phyloP scores from a whole-genome alignment of 1,140 invertebrate genomes.

The Eciton burchellii region DNA sequence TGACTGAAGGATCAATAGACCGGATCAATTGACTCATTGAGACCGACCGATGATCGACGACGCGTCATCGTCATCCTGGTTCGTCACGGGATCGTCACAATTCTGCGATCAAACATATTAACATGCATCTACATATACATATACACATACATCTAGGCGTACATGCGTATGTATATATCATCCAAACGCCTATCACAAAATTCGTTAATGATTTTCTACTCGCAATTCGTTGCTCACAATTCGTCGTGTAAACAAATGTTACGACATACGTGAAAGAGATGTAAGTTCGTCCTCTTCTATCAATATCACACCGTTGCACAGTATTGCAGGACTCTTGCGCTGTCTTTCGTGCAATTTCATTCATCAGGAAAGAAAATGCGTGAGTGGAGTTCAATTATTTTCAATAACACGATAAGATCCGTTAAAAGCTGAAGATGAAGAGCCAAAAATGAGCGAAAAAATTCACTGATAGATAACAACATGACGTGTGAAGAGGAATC shows the following conservation, averaged over 20 bases:
- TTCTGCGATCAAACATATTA: constrained; percentile 26
- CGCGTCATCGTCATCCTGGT: constrained; percentile 1
- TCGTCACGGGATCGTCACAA: constrained; percentile 20
- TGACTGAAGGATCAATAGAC: constrained; percentile 63
- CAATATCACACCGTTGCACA: neutral
- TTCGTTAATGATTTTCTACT: constrained; percentile 48
- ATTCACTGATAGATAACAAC: neutral
- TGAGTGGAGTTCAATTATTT: constrained; percentile 2
- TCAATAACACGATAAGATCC: neutral
- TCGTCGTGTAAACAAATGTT: constrained; percentile 16
- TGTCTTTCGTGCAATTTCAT: constrained; percentile 1
- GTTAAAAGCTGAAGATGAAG: neutral
- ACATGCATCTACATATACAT: neutral
- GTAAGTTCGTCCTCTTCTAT: constrained; percentile 43
- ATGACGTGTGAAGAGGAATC: constrained; percentile 1
- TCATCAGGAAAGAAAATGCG: neutral
- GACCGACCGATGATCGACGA: constrained; percentile 58
- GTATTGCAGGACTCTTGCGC: neutral
- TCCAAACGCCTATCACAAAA: constrained; percentile 22
- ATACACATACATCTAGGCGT: neutral
- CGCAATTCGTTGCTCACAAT: constrained; percentile 34
- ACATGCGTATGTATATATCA: constrained; percentile 12
- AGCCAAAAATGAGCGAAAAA: neutral
- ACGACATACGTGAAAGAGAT: constrained; percentile 46
- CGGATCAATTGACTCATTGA: constrained; percentile 55